A percentile compares a stretch with the other conserved stretches of the same genome.
These are phyloP conservation scores for Pseudorhiza aurosa DNA, from an alignment of 30 jellyfish, hydroid and myxozoan genomes.

Conservation along the genomic window DNA sequence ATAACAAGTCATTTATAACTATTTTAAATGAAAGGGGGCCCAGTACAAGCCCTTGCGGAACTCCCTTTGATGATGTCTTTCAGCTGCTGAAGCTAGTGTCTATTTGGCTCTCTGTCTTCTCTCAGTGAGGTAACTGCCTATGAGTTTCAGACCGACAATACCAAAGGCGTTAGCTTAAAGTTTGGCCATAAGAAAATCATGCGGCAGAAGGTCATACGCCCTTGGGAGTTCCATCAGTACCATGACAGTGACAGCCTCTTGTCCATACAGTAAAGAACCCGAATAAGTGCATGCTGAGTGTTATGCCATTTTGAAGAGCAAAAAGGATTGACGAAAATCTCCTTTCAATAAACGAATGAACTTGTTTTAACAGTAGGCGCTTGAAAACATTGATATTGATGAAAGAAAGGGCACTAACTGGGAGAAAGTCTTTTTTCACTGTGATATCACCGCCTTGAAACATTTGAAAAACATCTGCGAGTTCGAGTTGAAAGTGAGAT, in stretches of 20 bases:
- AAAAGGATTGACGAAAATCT: slow-evolving; percentile 28
- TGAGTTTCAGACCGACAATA: slow-evolving; percentile 27
- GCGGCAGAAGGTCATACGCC: slow-evolving; percentile 37
- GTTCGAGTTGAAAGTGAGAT: too few species aligned
- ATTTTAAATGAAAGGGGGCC: not conserved
- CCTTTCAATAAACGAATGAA: slow-evolving; percentile 23
- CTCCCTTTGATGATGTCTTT: slow-evolving; percentile 22
- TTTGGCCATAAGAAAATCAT: slow-evolving; percentile 34
- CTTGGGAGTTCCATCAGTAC: slow-evolving; percentile 35
- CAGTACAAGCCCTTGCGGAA: slow-evolving; percentile 36
- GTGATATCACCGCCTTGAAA: not conserved
- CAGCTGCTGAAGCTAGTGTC: slow-evolving; percentile 23
- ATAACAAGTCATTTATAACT: slow-evolving; percentile 17
- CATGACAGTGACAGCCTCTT: slow-evolving; percentile 2
- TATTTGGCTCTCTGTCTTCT: slow-evolving; percentile 36
- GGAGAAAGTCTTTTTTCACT: slow-evolving; percentile 6
- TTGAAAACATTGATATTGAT: not conserved
- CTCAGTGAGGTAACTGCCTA: slow-evolving; percentile 44
- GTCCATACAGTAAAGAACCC: slow-evolving; percentile 28
- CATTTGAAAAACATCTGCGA: not conserved
- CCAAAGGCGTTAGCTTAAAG: slow-evolving; percentile 43
- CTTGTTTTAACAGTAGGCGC: not conserved
- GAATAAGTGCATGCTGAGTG: slow-evolving; percentile 30
- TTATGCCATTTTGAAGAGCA: slow-evolving; percentile 31
- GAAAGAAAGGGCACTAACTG: slow-evolving; percentile 2